Evolutionary conservation across 2,113 vertebrate species (phyloP), one percentile per base, ranked within the genome.

Genomic region (Hypomesus transpacificus): DNA sequence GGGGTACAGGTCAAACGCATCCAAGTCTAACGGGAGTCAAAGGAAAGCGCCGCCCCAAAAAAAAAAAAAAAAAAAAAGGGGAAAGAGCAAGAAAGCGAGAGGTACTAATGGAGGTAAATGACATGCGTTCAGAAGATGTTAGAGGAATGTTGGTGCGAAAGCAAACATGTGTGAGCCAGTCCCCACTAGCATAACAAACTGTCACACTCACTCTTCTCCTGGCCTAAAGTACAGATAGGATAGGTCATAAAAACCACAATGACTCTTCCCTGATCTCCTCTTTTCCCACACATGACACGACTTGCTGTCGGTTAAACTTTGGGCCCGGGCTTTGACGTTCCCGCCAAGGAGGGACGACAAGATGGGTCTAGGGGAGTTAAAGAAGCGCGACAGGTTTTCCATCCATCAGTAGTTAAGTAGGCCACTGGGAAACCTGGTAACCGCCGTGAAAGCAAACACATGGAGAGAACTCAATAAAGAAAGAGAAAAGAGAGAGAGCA

Each of bases 111-210:
- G 18, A 17, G 57, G 16, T 22, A 39, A 63, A 16, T 17, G 54
- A 63, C 68, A 79, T 75, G 56, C 14, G 53, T 31, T 70, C 20
- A 39, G 50, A 66, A 79, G 51, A 53, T 59, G 46, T 9, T 60
- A 62, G 60, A 73, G 26, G 39, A 79, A 79, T 58, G 58, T 59
- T 62, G 18, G 63, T 74, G 50, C 51, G 39, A 17, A 3, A 63
- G 70, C 39, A 73, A 66, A 74, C 66, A 52, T 65, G 64, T 66
- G 70, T 24, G 46, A 61, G 54, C 56, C 60, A 70, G 54, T 16
- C 21, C n/a, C 54, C 28, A 9, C 31, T 16, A 14, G 14, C 26
- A 6, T 17, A 24, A 26, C 26, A 14, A 62, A 24, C 24, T 58
- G n/a, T 22, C 22, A 28, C 60, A 57, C 14, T 20, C 52, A 57